Conservation (phyloP, 1,140 invertebrate genomes). For the Drosophila kohkoa region DNA sequence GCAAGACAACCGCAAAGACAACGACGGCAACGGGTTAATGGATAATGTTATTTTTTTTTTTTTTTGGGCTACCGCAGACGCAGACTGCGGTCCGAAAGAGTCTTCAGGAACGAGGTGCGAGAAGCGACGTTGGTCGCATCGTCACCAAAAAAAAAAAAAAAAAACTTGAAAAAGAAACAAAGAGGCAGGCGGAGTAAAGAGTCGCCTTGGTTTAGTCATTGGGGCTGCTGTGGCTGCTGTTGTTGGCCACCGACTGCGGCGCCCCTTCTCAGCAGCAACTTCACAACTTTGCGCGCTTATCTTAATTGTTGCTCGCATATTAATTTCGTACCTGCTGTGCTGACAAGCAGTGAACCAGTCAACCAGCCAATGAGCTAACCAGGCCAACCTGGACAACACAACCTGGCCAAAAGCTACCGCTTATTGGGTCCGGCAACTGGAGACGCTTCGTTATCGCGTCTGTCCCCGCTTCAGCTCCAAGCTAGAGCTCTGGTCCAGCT, state of each 20-base stretch:
- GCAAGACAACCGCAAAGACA: conserved; percentile 37
- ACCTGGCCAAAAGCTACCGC: conserved; percentile 18
- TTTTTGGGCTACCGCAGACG: conserved; percentile 49
- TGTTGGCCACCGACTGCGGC: conserved; percentile 72
- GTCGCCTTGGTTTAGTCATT: conserved; percentile 60
- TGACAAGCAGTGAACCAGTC: conserved; percentile 55
- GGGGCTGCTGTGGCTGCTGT: conserved; percentile 27
- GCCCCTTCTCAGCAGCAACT: conserved; percentile 59
- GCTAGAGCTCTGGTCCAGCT: neutral
- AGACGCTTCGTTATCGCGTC: conserved; percentile 36
- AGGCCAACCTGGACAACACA: conserved; percentile 1
- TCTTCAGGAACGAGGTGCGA: conserved; percentile 21
- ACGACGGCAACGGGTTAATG: conserved; percentile 40
- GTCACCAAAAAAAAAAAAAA: conserved; percentile 30
- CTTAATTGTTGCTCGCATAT: conserved; percentile 84
- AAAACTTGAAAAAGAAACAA: conserved; percentile 1
- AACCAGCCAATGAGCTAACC: conserved; percentile 22
- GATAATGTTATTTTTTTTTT: conserved; percentile 70
- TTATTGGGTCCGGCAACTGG: conserved; percentile 27
- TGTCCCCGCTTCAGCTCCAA: neutral
- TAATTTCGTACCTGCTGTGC: conserved; percentile 84
- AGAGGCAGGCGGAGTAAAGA: neutral
- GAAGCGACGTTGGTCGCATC: conserved; percentile 18
- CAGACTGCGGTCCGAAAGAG: conserved; percentile 5
- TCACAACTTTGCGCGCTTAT: conserved; percentile 83